Evolutionary conservation across 2,113 vertebrate species (phyloP).

Genomic region (Thryonomys swinderianus): DNA sequence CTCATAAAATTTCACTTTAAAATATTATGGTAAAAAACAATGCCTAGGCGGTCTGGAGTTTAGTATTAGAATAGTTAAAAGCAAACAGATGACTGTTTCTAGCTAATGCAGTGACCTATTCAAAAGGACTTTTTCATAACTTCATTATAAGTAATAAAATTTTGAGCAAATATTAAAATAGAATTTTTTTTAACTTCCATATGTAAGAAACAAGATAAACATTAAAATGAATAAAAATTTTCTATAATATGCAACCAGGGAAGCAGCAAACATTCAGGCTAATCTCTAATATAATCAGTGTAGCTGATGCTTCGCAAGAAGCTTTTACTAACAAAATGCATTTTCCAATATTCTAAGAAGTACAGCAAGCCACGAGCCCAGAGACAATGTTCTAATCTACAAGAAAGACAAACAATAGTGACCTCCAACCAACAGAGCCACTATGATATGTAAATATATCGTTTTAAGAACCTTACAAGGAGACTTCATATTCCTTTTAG

Average conservation of each 20-base stretch:
- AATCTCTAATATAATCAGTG: neutral
- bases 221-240: neutral
- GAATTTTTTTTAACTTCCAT: neutral
- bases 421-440: neutral
- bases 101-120: neutral
- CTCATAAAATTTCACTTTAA: conserved; percentile 65
- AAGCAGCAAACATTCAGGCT: neutral
- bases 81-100: neutral
- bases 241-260: neutral
- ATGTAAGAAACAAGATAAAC: neutral
- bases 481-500: neutral
- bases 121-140: conserved; percentile 41
- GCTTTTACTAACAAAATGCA: neutral
- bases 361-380: neutral
- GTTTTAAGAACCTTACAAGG: neutral
- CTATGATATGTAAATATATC: neutral
- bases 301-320: neutral
- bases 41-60: neutral
- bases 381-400: neutral
- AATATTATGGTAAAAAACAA: conserved; percentile 28
- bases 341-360: neutral
- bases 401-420: neutral
- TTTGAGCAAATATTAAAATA: conserved; percentile 2
- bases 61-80: neutral
- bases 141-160: conserved; percentile 18